Conservation (phyloP, 1,140 invertebrate genomes). For the Drosophila kurseongensis region DNA sequence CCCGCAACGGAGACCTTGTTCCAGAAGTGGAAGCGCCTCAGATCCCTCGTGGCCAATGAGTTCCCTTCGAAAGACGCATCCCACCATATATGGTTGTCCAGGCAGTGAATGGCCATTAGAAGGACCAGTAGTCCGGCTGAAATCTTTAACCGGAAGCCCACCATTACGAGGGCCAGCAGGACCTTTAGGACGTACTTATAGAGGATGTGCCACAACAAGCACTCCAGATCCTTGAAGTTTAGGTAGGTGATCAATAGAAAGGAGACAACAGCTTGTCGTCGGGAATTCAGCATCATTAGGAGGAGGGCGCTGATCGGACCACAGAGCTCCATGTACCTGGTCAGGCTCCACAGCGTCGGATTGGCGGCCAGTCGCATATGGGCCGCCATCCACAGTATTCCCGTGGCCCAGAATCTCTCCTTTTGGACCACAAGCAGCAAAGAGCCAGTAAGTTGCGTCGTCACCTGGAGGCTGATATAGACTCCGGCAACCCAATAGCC, state of each 20-base stretch:
- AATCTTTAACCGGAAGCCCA: not conserved
- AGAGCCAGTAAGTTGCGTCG: not conserved
- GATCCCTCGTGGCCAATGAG: not conserved
- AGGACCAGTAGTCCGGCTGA: not conserved
- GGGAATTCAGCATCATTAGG: not conserved
- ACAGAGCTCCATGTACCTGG: slow-evolving; percentile 1
- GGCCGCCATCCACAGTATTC: not conserved
- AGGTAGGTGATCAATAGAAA: not conserved
- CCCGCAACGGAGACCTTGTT: not conserved
- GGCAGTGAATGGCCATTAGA: not conserved
- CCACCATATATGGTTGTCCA: not conserved
- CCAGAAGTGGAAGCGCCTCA: not conserved
- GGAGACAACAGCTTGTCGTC: not conserved
- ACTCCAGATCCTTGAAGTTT: not conserved
- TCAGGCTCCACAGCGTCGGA: not conserved
- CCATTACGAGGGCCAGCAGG: not conserved
- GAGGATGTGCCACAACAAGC: not conserved
- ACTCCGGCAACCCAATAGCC: not conserved
- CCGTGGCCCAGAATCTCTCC: not conserved
- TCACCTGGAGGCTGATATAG: not conserved
- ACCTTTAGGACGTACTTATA: not conserved
- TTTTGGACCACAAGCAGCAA: not conserved
- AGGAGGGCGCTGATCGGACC: not conserved
- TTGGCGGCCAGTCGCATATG: not conserved
- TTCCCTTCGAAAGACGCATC: not conserved